phyloP scores from a whole-genome alignment of 2,888 invertebrate genomes.

The Orthosia incerta region DNA sequence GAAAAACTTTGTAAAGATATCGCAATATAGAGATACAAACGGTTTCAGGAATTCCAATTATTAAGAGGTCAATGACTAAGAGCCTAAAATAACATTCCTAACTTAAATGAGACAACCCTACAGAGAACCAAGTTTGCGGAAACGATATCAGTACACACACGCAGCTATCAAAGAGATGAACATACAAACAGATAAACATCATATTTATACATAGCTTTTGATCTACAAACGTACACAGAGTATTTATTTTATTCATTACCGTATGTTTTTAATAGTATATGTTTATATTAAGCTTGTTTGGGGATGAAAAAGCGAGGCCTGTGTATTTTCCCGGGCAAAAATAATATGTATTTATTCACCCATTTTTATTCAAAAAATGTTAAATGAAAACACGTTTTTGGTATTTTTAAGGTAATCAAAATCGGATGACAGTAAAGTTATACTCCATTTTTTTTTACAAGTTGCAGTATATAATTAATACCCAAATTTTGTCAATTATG shows the following conservation, averaged over 20 bases:
- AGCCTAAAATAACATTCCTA: slow-evolving; percentile 2
- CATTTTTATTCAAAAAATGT: slow-evolving; percentile 7
- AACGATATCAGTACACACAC: slow-evolving; percentile 61
- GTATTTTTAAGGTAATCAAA: not conserved
- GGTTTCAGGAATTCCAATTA: not conserved
- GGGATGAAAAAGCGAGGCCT: slow-evolving; percentile 9
- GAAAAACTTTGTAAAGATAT: too few species aligned
- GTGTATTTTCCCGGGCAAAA: slow-evolving; percentile 21
- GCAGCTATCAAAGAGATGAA: slow-evolving; percentile 58
- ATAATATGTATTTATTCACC: slow-evolving; percentile 21
- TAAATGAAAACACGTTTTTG: not conserved
- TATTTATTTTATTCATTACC: slow-evolving; percentile 55
- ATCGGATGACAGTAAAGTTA: slow-evolving; percentile 2
- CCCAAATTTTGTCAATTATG: too few species aligned
- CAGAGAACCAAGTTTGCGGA: slow-evolving; percentile 61
- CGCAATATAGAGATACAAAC: not conserved
- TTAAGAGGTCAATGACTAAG: not conserved
- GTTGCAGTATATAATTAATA: too few species aligned
- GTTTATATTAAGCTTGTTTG: slow-evolving; percentile 13
- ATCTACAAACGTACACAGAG: slow-evolving; percentile 22
- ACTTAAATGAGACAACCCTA: slow-evolving; percentile 35
- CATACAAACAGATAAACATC: slow-evolving; percentile 41
- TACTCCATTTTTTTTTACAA: not conserved
- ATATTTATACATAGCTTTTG: slow-evolving; percentile 41
- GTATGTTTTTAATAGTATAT: slow-evolving; percentile 34